A percentile compares a stretch with the other conserved stretches of the same genome.
Evolutionary conservation across 1,140 invertebrate species (phyloP).

Genomic region (Cyclargus thomasi): DNA sequence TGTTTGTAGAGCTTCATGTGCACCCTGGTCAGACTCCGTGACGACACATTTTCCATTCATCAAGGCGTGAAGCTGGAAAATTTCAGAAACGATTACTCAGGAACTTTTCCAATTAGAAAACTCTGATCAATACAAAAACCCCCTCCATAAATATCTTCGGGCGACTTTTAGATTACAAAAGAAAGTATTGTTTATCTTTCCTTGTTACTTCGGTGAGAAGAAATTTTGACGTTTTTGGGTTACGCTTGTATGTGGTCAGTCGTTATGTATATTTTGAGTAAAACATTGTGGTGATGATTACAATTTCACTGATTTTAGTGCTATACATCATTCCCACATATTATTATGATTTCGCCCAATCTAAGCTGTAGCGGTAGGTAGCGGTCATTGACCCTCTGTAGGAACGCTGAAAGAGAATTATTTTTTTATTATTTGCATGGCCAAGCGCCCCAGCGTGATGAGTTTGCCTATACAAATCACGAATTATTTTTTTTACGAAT

Average conservation of each 20-base stretch:
- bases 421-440: no score
- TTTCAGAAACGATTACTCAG: slow-evolving; percentile 22
- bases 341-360: no score
- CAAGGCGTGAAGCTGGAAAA: slow-evolving; percentile 18
- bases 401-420: no score
- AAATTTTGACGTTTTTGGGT: background rate
- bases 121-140: slow-evolving; percentile 17
- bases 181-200: background rate
- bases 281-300: no score
- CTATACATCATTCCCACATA: no score
- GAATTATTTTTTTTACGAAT: no score
- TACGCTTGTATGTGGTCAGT: no score
- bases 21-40: background rate
- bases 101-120: slow-evolving; percentile 27
- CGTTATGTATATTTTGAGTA: background rate
- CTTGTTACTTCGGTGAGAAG: background rate
- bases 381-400: no score
- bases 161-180: slow-evolving; percentile 6
- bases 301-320: no score
- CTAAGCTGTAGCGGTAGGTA: no score
- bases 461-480: no score
- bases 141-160: slow-evolving; percentile 22
- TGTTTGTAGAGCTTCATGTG: background rate
- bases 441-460: no score
- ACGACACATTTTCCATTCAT: slow-evolving; percentile 15